These are phyloP conservation scores for Lochmaea crataegi DNA, from an alignment of 2,888 invertebrate species.

Conservation along the genomic window DNA sequence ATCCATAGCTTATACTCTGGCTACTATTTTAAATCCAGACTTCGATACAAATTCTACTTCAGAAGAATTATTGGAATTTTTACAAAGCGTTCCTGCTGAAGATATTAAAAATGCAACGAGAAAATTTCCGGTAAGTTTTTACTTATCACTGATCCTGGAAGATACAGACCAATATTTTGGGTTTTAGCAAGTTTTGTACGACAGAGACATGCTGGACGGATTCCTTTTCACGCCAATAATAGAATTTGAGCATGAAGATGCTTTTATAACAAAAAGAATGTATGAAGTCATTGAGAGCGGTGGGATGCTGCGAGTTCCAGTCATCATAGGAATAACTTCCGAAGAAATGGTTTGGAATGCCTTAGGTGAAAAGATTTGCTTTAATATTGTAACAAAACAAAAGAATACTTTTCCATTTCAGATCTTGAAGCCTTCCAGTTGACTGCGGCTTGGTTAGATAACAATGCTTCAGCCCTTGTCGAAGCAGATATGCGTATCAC, in stretches of 20 bases:
- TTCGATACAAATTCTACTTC: slow-evolving; percentile 42
- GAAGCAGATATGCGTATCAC: slow-evolving; percentile 47
- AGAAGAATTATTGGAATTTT: slow-evolving; percentile 45
- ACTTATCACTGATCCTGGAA: too few relatives aligned
- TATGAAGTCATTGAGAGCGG: slow-evolving; percentile 45
- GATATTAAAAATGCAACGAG: slow-evolving; percentile 26
- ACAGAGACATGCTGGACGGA: slow-evolving; percentile 45
- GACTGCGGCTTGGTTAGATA: slow-evolving; percentile 33
- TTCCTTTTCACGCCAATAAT: slow-evolving; percentile 46
- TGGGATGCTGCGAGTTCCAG: slow-evolving; percentile 41
- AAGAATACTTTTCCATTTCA: background rate
- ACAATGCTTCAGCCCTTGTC: slow-evolving; percentile 38
- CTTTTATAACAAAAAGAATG: slow-evolving; percentile 46
- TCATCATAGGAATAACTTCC: slow-evolving; percentile 49
- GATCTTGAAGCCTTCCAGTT: background rate
- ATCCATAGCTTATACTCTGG: slow-evolving; percentile 51
- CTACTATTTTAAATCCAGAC: slow-evolving; percentile 51
- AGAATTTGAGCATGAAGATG: slow-evolving; percentile 46
- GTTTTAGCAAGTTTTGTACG: slow-evolving; percentile 32
- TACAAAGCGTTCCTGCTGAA: slow-evolving; percentile 47
- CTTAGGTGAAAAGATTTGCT: slow-evolving; percentile 20
- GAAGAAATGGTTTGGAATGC: slow-evolving; percentile 42
- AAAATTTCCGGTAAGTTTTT: slow-evolving; percentile 13
- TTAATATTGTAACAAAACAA: too few relatives aligned
- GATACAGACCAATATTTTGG: background rate